Percentiles rank a stretch among this genome's conserved stretches.
These are phyloP conservation scores for Suillia variegata DNA, from an alignment of 2,888 invertebrate species.

Conservation along the genomic window DNA sequence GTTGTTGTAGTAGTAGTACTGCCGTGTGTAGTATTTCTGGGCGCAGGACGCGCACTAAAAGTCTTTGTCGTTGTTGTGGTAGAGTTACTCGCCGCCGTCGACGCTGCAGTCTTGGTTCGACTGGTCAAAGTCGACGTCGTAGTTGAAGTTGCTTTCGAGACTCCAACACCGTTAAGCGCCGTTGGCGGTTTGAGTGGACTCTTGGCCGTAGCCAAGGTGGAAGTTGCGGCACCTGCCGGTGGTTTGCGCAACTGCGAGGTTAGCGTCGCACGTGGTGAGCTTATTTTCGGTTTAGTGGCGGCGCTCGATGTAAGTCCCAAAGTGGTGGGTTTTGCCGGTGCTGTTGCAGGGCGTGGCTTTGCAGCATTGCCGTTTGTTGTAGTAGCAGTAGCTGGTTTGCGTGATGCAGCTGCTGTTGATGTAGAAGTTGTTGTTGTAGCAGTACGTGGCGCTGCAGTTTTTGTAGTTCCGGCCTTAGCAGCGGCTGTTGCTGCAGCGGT, in stretches of 20 bases:
- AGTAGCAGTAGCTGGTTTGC: conserved; percentile 29
- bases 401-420: conserved; percentile 17
- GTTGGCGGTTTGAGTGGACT: background rate
- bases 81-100: conserved; percentile 31
- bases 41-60: conserved; percentile 54
- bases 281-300: conserved; percentile 43
- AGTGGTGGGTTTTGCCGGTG: conserved; percentile 37
- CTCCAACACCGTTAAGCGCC: conserved; percentile 26
- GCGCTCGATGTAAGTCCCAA: conserved; percentile 25
- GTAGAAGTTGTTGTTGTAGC: background rate
- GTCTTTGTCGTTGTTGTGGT: conserved; percentile 44
- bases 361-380: conserved; percentile 25
- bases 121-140: background rate
- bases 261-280: conserved; percentile 52
- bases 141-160: background rate
- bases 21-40: conserved; percentile 42
- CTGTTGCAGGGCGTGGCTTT: conserved; percentile 34
- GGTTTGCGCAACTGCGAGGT: conserved; percentile 52
- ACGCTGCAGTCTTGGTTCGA: conserved; percentile 27
- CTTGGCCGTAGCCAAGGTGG: conserved; percentile 12
- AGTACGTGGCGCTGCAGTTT: conserved; percentile 19
- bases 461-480: conserved; percentile 15
- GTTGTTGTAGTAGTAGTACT: conserved; percentile 27
- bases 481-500: background rate
- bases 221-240: conserved; percentile 13